Percentiles rank a stretch among this genome's conserved stretches.
phyloP scores from a whole-genome alignment of 2,888 invertebrate species.

The Dioctria rufipes region DNA sequence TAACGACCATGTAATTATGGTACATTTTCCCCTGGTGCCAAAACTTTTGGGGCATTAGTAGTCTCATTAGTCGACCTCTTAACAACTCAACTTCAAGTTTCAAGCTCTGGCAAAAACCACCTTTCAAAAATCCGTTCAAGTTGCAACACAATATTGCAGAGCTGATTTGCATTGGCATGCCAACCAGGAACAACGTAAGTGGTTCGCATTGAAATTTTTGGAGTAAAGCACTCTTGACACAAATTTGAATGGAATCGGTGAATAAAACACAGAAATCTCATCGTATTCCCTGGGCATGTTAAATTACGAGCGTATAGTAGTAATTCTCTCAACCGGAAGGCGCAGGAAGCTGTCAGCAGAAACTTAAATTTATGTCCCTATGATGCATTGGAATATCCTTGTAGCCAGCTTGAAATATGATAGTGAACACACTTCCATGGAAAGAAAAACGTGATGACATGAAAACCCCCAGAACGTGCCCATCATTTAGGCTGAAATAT shows the following conservation, averaged over 20 bases:
- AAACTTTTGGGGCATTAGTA: background rate
- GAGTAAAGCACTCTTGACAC: background rate
- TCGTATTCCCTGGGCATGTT: background rate
- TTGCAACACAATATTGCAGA: conserved; percentile 4
- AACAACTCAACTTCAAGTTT: background rate
- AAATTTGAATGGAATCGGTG: background rate
- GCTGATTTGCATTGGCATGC: background rate
- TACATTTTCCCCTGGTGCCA: background rate
- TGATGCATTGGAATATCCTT: conserved; percentile 11
- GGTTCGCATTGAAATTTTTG: conserved; percentile 9
- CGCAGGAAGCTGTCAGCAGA: conserved; percentile 20
- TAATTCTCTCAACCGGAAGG: conserved; percentile 28
- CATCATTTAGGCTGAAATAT: background rate
- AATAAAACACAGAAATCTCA: conserved; percentile 2
- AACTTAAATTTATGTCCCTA: conserved; percentile 32
- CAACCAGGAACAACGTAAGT: background rate
- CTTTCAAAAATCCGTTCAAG: background rate
- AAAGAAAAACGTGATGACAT: conserved; percentile 28
- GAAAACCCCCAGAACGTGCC: background rate
- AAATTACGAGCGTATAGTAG: background rate
- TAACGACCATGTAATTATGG: background rate
- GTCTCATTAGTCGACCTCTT: background rate
- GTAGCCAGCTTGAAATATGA: background rate
- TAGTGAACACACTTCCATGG: too few relatives aligned
- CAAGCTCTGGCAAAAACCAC: background rate